These are phyloP conservation scores for Cryptus viduatorius DNA, from an alignment of 2,888 invertebrate species.

Conservation along the genomic window DNA sequence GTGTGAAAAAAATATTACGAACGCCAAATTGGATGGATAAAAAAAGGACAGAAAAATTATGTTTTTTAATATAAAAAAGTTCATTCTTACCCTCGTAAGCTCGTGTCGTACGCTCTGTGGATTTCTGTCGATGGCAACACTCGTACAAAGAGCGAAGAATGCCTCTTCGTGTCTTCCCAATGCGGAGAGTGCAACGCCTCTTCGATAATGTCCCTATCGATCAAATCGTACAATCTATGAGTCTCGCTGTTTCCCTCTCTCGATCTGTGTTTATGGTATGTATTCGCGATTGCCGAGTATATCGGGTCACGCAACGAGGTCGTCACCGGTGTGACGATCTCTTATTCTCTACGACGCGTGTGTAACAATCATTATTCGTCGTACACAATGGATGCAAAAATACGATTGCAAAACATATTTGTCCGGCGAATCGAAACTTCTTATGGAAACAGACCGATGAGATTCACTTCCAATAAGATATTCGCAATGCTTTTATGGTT, in stretches of 20 bases:
- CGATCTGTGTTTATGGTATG: conserved; percentile 44
- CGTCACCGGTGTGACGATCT: conserved; percentile 36
- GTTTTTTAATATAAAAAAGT: neutral
- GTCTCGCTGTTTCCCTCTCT: conserved; percentile 5
- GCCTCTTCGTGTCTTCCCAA: conserved; percentile 87
- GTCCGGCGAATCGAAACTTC: neutral
- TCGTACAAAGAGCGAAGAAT: conserved; percentile 86
- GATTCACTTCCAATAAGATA: neutral
- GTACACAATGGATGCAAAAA: no score
- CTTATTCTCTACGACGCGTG: conserved; percentile 1
- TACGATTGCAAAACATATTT: conserved; percentile 13
- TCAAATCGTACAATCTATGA: conserved; percentile 57
- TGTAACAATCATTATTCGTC: neutral
- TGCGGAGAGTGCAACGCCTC: conserved; percentile 86
- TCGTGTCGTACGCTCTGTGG: conserved; percentile 86
- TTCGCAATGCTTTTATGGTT: neutral
- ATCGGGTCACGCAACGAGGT: conserved; percentile 58
- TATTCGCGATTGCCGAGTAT: conserved; percentile 43
- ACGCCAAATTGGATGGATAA: no score
- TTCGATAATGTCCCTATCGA: conserved; percentile 87
- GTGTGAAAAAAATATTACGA: no score
- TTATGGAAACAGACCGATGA: neutral
- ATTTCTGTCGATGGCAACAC: conserved; percentile 86
- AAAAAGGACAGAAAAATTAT: neutral
- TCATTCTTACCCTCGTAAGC: conserved; percentile 85